Base-by-base conservation (phyloP, 1,140 invertebrate species). In the Drosophila lacertosa region DNA sequence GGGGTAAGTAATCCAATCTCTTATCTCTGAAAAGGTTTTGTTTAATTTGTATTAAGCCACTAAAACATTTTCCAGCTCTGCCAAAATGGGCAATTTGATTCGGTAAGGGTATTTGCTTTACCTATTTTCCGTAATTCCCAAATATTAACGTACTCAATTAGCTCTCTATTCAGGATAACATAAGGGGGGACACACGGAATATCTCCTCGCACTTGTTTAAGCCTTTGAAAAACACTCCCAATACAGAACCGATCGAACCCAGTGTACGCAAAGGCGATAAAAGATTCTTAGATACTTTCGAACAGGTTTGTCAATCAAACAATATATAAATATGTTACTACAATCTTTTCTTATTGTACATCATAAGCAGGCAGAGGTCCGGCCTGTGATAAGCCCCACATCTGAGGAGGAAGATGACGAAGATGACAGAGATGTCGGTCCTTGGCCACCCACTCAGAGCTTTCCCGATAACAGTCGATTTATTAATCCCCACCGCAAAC, bases 151-250 rank as follows among this genome's bases (percentile, higher is more conserved):
- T 29, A 9, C 26, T 35, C 2, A 2, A 13, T 45, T 16, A 11
- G 0, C 4, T 37, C 37, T 35, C 2, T 32, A 37, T 35, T 22
- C n/a, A 83, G 79, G 4, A 37, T 4, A 59, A 74, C 26, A 35
- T 42, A 9, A 16, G 11, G 0, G 45, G 73, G 0, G 81, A 84
- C 16, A 84, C 81, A 2, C 39, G 47, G 4, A 44, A 60, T 24
- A 70, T 84, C 40, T 63, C 80, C 11, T 73, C 77, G 20, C 53
- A 63, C 35, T 44, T 76, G 35, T 84, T 84, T 2, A 80, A 73
- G 47, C 81, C 80, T 0, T 42, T 84, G 22, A 47, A 33, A 0
- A 4, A 3, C 0, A 13, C 18, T 1, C 22, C 50, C 0, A 29
- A 4, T 1, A 22, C 32, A 0, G 40, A 11, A 3, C 22, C 26